These are phyloP conservation scores for Carlito syrichta DNA, from an alignment of 2,113 vertebrate genomes.

Conservation along the genomic window DNA sequence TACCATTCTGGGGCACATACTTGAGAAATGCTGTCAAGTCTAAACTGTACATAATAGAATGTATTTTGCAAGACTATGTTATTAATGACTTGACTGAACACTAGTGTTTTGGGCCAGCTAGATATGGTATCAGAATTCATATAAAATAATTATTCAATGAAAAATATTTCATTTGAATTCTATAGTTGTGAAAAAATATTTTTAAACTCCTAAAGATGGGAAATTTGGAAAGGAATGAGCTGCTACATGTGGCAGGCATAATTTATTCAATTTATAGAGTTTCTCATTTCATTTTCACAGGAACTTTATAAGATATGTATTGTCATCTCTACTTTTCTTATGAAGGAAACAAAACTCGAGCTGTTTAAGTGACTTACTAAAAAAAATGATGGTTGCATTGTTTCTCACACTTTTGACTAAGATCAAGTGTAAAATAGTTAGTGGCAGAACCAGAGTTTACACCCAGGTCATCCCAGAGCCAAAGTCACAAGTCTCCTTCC, in stretches of 20 bases:
- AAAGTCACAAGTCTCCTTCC: background rate
- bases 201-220: background rate
- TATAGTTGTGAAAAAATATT: background rate
- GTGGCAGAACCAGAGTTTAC: background rate
- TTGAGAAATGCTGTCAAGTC: background rate
- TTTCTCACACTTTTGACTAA: background rate
- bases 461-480: background rate
- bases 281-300: conserved; percentile 1
- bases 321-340: background rate
- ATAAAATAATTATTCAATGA: conserved; percentile 8
- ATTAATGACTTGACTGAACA: conserved; percentile 18
- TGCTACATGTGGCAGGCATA: background rate
- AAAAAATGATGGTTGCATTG: background rate
- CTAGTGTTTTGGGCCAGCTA: background rate
- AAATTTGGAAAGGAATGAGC: conserved; percentile 20
- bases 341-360: background rate
- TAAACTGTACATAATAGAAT: background rate
- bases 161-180: conserved; percentile 4
- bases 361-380: background rate
- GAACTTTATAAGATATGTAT: background rate
- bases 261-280: background rate
- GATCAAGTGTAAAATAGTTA: background rate
- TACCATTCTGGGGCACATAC: background rate
- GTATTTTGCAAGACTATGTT: background rate
- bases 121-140: background rate